These are phyloP conservation scores for Spermophilus dauricus DNA, from an alignment of 2,113 vertebrate species.

Conservation along the genomic window DNA sequence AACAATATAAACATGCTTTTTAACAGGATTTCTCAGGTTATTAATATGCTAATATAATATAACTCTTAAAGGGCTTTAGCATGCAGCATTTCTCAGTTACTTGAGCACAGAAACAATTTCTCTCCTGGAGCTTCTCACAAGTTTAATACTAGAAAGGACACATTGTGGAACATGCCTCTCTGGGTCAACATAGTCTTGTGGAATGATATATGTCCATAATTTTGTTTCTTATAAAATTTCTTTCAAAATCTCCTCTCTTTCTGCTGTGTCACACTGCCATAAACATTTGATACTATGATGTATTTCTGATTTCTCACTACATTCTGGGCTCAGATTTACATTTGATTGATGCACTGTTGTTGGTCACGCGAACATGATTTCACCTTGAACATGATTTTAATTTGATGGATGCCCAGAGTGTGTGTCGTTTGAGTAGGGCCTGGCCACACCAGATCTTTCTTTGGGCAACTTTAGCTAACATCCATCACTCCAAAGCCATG, in stretches of 20 bases:
- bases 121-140: neutral
- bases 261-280: neutral
- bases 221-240: slow-evolving; percentile 43
- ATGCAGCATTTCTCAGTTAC: slow-evolving; percentile 33
- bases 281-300: neutral
- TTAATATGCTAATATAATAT: slow-evolving; percentile 38
- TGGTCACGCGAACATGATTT: slow-evolving; percentile 61
- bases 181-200: slow-evolving; percentile 13
- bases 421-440: neutral
- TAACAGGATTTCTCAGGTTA: slow-evolving; percentile 34
- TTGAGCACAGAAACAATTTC: neutral
- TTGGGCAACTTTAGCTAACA: neutral
- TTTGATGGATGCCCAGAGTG: neutral
- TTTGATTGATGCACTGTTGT: slow-evolving; percentile 41
- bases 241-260: slow-evolving; percentile 29
- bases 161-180: slow-evolving; percentile 36
- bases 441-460: neutral
- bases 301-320: slow-evolving; percentile 34
- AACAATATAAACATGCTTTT: slow-evolving; percentile 58
- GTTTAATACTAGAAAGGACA: slow-evolving; percentile 33
- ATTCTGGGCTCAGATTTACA: neutral
- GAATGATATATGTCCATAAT: neutral
- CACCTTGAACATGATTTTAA: slow-evolving; percentile 49
- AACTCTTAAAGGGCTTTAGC: slow-evolving; percentile 1
- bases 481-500: neutral